A percentile compares a stretch with the other conserved stretches of the same genome.
Conservation (phyloP, 2,113 vertebrate genomes). For the Helogale parvula region DNA sequence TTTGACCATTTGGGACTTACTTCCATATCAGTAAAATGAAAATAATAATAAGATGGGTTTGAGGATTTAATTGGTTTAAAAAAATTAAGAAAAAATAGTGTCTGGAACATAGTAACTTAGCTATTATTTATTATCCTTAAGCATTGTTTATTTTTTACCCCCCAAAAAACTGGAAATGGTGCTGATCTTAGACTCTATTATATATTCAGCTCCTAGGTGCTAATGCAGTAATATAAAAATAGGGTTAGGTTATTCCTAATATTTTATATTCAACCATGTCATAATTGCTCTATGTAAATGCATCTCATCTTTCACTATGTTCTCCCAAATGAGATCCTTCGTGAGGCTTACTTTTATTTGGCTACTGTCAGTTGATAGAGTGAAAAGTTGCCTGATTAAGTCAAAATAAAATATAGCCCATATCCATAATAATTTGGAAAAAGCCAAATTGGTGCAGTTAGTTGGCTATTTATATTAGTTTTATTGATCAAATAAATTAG, state of each 20-base stretch:
- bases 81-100: neutral
- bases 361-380: neutral
- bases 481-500: constrained; percentile 20
- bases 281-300: neutral
- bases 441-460: neutral
- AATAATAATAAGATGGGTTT: neutral
- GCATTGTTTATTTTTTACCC: neutral
- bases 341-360: neutral
- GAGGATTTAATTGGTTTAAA: neutral
- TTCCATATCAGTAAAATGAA: neutral
- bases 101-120: neutral
- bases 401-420: neutral
- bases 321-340: neutral
- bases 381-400: neutral
- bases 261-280: neutral
- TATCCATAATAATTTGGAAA: neutral
- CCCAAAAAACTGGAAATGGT: neutral
- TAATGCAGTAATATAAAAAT: neutral
- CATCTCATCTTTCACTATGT: neutral
- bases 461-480: neutral
- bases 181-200: neutral
- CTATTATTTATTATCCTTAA: neutral
- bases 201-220: neutral
- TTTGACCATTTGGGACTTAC: neutral
- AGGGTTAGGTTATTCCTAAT: neutral